phyloP scores from a whole-genome alignment of 2,113 vertebrate species.

The Axis porcinus region DNA sequence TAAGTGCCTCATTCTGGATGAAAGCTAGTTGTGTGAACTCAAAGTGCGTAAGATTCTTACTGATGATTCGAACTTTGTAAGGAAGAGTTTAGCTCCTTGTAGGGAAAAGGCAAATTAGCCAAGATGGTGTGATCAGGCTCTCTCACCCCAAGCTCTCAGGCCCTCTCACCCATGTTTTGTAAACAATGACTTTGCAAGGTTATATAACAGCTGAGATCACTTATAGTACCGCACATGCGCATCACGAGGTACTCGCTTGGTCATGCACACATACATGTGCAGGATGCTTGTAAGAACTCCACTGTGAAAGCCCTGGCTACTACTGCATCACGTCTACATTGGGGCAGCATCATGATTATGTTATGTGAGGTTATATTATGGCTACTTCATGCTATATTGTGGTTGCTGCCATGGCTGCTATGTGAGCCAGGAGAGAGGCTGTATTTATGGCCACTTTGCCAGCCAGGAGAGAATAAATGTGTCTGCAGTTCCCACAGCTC shows the following conservation, averaged over 20 bases:
- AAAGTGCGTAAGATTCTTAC: neutral
- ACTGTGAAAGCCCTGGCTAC: neutral
- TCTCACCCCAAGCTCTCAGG: neutral
- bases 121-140: neutral
- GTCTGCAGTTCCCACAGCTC: neutral
- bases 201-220: neutral
- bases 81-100: neutral
- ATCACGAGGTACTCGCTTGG: neutral
- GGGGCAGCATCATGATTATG: neutral
- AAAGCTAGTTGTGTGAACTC: neutral
- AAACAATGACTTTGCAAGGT: neutral
- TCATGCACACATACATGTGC: neutral
- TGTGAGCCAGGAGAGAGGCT: neutral
- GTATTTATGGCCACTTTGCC: neutral
- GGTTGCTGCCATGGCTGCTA: neutral
- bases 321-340: neutral
- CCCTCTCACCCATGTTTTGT: neutral
- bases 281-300: neutral
- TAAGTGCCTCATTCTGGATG: neutral
- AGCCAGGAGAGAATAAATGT: neutral
- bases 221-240: accelerated
- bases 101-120: neutral
- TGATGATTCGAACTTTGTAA: neutral
- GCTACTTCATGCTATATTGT: neutral
- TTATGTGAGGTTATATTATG: neutral